These are phyloP conservation scores for Andrena chrysosceles DNA, from an alignment of 2,888 invertebrate species.

Conservation along the genomic window DNA sequence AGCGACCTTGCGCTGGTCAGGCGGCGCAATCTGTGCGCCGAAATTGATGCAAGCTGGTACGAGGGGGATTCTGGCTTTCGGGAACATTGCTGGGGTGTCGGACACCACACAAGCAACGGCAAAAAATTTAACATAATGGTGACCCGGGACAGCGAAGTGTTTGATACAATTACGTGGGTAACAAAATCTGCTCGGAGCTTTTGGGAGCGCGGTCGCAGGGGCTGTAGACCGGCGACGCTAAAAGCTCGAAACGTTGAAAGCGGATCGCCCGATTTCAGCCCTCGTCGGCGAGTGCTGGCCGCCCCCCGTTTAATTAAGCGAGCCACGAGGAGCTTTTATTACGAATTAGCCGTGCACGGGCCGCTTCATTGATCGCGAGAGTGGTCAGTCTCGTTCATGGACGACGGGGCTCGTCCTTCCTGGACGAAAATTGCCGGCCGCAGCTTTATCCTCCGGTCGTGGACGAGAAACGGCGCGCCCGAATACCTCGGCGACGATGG, in stretches of 20 bases:
- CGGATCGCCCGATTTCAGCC: constrained; percentile 38
- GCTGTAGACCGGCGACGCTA: constrained; percentile 44
- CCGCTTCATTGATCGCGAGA: constrained; percentile 32
- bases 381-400: constrained; percentile 19
- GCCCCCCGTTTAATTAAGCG: constrained; percentile 63
- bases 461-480: neutral
- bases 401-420: neutral
- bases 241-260: constrained; percentile 77
- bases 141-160: neutral
- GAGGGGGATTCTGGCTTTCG: neutral
- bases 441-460: neutral
- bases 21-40: too few species aligned
- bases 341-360: constrained; percentile 59
- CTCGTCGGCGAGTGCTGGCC: constrained; percentile 20
- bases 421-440: constrained; percentile 7
- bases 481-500: constrained; percentile 10
- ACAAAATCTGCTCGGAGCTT: neutral
- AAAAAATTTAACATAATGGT: neutral
- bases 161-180: constrained; percentile 1
- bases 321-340: constrained; percentile 69
- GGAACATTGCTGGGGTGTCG: neutral
- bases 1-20: neutral
- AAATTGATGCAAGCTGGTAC: too few species aligned
- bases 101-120: neutral
- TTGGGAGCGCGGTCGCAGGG: neutral